Conservation (phyloP, 2,113 vertebrate species). For the Lophius piscatorius region DNA sequence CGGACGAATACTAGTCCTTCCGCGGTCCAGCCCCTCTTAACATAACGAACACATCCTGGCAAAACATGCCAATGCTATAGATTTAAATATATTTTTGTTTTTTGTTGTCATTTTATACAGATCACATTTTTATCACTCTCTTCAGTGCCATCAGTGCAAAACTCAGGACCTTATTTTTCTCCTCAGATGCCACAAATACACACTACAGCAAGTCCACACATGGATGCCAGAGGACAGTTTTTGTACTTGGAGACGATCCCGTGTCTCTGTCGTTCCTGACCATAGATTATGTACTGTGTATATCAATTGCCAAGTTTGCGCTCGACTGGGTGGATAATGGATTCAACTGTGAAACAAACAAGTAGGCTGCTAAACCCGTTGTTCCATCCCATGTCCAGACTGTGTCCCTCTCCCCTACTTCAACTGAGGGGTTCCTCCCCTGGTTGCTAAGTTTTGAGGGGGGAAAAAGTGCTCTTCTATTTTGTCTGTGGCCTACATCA, state of each 20-base stretch:
- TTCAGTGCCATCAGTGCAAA: conserved; percentile 75
- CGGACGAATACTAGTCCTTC: conserved; percentile 88
- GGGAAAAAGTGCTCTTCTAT: conserved; percentile 69
- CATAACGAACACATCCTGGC: conserved; percentile 42
- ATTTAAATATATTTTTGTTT: conserved; percentile 71
- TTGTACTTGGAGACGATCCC: conserved; percentile 68
- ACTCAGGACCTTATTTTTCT: conserved; percentile 88
- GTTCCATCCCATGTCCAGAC: conserved; percentile 38
- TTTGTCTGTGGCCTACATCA: conserved; percentile 69
- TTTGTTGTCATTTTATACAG: conserved; percentile 72
- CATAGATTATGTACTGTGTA: conserved; percentile 70
- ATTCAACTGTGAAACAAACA: conserved; percentile 88
- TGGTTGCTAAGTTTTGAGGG: conserved; percentile 48
- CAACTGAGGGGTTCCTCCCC: conserved; percentile 46
- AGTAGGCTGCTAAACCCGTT: conserved; percentile 79
- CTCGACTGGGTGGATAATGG: conserved; percentile 74
- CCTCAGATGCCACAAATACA: conserved; percentile 77
- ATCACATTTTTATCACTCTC: conserved; percentile 71
- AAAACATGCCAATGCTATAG: conserved; percentile 42
- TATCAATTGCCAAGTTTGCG: conserved; percentile 78
- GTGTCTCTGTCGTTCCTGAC: conserved; percentile 63
- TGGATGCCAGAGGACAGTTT: conserved; percentile 61
- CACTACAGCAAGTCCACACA: conserved; percentile 70
- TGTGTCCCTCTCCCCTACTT: conserved; percentile 22
- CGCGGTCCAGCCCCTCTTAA: conserved; percentile 92